Conservation (phyloP, 2,113 vertebrate species). For the Sinocyclocheilus anophthalmus region DNA sequence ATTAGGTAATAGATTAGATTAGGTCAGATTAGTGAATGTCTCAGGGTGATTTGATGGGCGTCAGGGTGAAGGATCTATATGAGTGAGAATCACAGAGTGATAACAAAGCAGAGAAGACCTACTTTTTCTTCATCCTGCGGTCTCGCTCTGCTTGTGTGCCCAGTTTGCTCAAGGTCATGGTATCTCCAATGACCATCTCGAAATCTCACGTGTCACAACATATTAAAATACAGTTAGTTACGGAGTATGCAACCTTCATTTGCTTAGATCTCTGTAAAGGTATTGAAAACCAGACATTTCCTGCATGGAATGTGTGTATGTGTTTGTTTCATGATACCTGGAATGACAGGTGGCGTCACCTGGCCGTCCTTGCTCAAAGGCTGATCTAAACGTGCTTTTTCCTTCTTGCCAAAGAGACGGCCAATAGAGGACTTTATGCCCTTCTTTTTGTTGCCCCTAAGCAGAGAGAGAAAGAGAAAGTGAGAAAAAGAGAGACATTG, state of each 20-base stretch:
- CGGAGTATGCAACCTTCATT: not conserved
- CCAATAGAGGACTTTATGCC: constrained; percentile 96
- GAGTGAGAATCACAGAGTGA: not conserved
- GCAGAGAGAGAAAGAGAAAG: not conserved
- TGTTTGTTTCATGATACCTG: constrained; percentile 72
- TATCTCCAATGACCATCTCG: constrained; percentile 88
- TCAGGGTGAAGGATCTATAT: not conserved
- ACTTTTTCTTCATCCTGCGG: constrained; percentile 94
- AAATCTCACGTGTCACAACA: constrained; percentile 72
- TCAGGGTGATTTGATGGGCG: not conserved
- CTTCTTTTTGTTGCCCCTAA: constrained; percentile 90
- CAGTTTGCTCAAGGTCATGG: constrained; percentile 89
- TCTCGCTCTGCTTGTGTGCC: constrained; percentile 95
- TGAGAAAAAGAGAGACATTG: not conserved
- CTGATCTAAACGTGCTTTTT: constrained; percentile 86
- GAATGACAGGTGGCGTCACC: constrained; percentile 72
- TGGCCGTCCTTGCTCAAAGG: constrained; percentile 83
- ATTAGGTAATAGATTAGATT: constrained; percentile 17
- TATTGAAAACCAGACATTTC: not conserved
- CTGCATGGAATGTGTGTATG: not conserved
- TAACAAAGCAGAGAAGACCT: constrained; percentile 52
- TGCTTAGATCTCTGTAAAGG: not conserved
- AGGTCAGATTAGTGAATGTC: constrained; percentile 14
- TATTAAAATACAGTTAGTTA: not conserved
- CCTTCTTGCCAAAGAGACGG: constrained; percentile 94